Percentiles rank a stretch among this genome's conserved stretches.
phyloP scores from a whole-genome alignment of 2,888 invertebrate genomes.

The Pharmacophagus antenor region DNA sequence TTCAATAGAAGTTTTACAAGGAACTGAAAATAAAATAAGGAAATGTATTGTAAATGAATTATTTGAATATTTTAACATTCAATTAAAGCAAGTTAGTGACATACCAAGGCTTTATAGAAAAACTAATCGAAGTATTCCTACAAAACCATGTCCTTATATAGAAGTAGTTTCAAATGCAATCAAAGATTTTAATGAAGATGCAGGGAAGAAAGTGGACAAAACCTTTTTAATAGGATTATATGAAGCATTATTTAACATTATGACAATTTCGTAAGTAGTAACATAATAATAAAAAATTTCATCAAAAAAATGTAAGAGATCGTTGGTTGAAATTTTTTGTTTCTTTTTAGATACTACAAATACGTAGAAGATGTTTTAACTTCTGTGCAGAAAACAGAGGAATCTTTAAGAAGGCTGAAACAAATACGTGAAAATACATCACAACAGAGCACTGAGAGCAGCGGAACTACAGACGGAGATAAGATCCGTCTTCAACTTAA shows the following conservation, averaged over 20 bases:
- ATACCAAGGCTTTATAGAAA: conserved; percentile 95
- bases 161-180: conserved; percentile 83
- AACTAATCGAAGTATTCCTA: conserved; percentile 93
- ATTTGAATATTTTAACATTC: conserved; percentile 71
- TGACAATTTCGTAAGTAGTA: conserved; percentile 80
- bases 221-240: conserved; percentile 57
- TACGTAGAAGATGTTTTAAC: conserved; percentile 93
- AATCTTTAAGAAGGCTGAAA: conserved; percentile 94
- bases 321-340: neutral
- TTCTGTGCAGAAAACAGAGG: conserved; percentile 97
- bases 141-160: conserved; percentile 90
- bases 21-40: conserved; percentile 54
- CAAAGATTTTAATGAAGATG: conserved; percentile 78
- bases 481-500: conserved; percentile 95
- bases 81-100: conserved; percentile 92
- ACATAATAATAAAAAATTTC: conserved; percentile 7
- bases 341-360: conserved; percentile 80
- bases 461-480: conserved; percentile 91
- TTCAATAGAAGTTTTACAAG: conserved; percentile 51
- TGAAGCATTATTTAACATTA: conserved; percentile 68
- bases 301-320: neutral
- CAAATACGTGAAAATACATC: conserved; percentile 85
- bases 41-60: conserved; percentile 68
- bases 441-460: conserved; percentile 71
- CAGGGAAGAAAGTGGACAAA: conserved; percentile 59